These are phyloP conservation scores for Achatina immaculata DNA, from an alignment of 1,140 invertebrate species.

Conservation along the genomic window DNA sequence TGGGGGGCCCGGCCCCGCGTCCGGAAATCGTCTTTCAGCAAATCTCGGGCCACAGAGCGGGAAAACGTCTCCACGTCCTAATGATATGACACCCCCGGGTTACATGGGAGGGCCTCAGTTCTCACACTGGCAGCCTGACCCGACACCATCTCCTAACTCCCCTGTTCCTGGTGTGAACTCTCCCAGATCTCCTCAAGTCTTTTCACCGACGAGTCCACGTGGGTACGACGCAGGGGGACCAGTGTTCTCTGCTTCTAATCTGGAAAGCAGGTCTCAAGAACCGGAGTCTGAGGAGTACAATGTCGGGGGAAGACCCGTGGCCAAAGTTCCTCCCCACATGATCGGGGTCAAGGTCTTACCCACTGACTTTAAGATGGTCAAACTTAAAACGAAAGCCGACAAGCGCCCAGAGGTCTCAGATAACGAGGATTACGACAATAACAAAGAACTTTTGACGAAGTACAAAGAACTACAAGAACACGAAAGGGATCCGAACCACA, in stretches of 20 bases:
- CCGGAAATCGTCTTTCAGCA: background rate
- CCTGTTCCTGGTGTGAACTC: background rate
- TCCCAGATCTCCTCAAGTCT: background rate
- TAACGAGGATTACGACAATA: slow-evolving; percentile 38
- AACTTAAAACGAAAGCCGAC: slow-evolving; percentile 39
- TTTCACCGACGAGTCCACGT: slow-evolving; percentile 24
- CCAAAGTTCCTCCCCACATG: slow-evolving; percentile 59
- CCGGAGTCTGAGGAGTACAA: slow-evolving; percentile 29
- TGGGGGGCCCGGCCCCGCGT: background rate
- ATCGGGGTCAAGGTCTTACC: slow-evolving; percentile 41
- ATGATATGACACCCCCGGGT: background rate
- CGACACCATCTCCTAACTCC: background rate
- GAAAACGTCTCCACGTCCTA: slow-evolving; percentile 3
- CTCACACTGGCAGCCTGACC: slow-evolving; percentile 1
- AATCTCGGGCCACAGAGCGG: background rate
- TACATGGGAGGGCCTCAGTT: background rate
- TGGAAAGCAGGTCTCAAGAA: slow-evolving; percentile 44
- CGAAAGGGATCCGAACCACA: slow-evolving; percentile 12
- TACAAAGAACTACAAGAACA: slow-evolving; percentile 38
- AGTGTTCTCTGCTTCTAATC: slow-evolving; percentile 53
- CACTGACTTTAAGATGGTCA: slow-evolving; percentile 38
- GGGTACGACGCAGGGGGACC: slow-evolving; percentile 34
- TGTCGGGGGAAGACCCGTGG: slow-evolving; percentile 50
- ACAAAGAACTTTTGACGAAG: slow-evolving; percentile 33
- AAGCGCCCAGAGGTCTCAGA: background rate